phyloP scores from a whole-genome alignment of 2,113 vertebrate species.

The Tylochromis polylepis region DNA sequence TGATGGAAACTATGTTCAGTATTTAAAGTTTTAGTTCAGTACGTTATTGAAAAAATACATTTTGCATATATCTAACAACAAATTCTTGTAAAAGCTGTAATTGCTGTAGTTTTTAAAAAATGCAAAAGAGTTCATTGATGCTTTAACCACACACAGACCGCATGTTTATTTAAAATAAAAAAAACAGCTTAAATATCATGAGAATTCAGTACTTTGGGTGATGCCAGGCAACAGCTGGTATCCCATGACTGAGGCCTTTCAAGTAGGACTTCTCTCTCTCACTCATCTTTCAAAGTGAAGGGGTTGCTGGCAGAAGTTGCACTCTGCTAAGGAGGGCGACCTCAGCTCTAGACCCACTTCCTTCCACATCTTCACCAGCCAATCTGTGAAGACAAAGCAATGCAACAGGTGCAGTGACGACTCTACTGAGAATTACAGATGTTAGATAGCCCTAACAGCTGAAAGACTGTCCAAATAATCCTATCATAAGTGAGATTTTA shows the following conservation, averaged over 20 bases:
- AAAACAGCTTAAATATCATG: not conserved
- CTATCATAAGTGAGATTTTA: not conserved
- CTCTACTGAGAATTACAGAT: not conserved
- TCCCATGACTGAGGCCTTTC: slow-evolving; percentile 82
- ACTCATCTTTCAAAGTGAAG: slow-evolving; percentile 90
- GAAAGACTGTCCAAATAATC: not conserved
- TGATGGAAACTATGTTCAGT: not conserved
- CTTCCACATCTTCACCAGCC: slow-evolving; percentile 82
- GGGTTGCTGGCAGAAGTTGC: slow-evolving; percentile 86
- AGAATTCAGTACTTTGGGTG: not conserved
- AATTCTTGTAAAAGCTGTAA: not conserved
- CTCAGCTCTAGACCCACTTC: slow-evolving; percentile 80
- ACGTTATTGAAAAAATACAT: not conserved
- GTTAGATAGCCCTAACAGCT: not conserved
- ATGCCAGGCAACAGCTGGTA: slow-evolving; percentile 79
- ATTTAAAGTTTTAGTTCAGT: not conserved
- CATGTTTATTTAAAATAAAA: not conserved
- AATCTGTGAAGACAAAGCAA: slow-evolving; percentile 71
- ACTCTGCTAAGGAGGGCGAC: slow-evolving; percentile 83
- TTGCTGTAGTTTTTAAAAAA: not conserved
- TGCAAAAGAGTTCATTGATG: not conserved
- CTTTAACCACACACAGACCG: not conserved
- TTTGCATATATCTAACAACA: not conserved
- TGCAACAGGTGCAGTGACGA: not conserved
- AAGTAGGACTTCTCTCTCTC: slow-evolving; percentile 86